A percentile compares a stretch with the other conserved stretches of the same genome.
phyloP scores from a whole-genome alignment of 2,797 vertebrate genomes.

The Sus cebifrons region DNA sequence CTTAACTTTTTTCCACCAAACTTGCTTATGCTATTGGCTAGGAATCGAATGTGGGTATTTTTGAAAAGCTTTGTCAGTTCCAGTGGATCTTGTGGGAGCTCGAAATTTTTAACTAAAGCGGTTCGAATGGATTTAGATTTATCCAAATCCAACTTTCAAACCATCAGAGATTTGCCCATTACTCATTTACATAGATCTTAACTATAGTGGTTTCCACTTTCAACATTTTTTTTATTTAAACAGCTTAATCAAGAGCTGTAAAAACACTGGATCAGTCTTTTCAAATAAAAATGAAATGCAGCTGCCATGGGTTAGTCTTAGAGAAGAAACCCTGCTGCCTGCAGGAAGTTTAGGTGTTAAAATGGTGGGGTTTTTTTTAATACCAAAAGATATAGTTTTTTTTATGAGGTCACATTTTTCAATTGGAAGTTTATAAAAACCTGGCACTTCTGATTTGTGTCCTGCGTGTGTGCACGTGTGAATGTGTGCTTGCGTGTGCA shows the following conservation, averaged over 20 bases:
- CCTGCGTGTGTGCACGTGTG: background rate
- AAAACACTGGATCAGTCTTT: slow-evolving; percentile 80
- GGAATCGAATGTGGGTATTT: slow-evolving; percentile 64
- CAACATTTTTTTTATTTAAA: slow-evolving; percentile 83
- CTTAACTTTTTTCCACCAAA: slow-evolving; percentile 14
- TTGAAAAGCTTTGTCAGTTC: slow-evolving; percentile 73
- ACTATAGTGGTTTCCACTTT: slow-evolving; percentile 78
- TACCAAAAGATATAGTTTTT: slow-evolving; percentile 23
- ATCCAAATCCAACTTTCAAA: slow-evolving; percentile 75
- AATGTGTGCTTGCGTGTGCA: background rate
- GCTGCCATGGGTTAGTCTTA: slow-evolving; percentile 63
- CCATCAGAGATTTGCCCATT: slow-evolving; percentile 73
- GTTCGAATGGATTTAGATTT: slow-evolving; percentile 76
- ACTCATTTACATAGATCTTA: slow-evolving; percentile 79
- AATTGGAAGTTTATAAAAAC: slow-evolving; percentile 52
- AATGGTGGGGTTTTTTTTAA: background rate
- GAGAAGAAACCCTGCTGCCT: slow-evolving; percentile 44
- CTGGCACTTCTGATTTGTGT: slow-evolving; percentile 5
- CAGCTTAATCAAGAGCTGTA: slow-evolving; percentile 80
- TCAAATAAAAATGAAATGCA: slow-evolving; percentile 82
- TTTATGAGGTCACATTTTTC: slow-evolving; percentile 36
- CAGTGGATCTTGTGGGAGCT: slow-evolving; percentile 60
- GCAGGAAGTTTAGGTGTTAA: slow-evolving; percentile 41
- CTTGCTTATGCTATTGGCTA: slow-evolving; percentile 66
- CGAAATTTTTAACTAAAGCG: slow-evolving; percentile 74